Percentiles rank a stretch among this genome's conserved stretches.
phyloP scores from a whole-genome alignment of 1,140 invertebrate genomes.

The Melanaphis sacchari region DNA sequence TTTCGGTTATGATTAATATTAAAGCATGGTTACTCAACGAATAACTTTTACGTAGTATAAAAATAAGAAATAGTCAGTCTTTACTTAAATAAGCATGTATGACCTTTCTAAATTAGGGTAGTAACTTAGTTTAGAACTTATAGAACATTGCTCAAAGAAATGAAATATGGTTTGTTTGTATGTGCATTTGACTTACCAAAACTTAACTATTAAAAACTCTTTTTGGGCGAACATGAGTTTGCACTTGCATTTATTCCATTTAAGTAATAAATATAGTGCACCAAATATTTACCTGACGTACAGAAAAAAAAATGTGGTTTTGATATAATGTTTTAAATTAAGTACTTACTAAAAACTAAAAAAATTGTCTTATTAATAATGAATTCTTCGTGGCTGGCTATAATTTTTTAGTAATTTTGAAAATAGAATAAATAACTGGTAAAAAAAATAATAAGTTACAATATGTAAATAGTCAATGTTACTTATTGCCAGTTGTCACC shows the following conservation, averaged over 20 bases:
- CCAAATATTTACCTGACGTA: neutral
- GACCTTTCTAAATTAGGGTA: neutral
- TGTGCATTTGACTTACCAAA: neutral
- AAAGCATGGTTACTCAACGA: neutral
- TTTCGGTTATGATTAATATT: neutral
- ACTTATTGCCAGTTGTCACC: neutral
- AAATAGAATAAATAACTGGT: neutral
- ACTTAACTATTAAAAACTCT: neutral
- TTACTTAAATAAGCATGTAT: neutral
- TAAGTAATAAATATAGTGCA: neutral
- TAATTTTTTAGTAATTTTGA: neutral
- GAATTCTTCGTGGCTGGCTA: neutral
- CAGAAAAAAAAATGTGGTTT: neutral
- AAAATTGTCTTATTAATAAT: neutral
- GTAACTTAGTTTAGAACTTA: constrained; percentile 28
- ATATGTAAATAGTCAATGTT: no score
- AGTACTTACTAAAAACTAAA: neutral
- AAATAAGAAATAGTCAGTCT: constrained; percentile 7
- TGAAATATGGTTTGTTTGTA: constrained; percentile 25
- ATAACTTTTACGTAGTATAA: neutral
- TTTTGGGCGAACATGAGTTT: constrained; percentile 9
- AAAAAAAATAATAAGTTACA: neutral
- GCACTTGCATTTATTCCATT: constrained; percentile 18
- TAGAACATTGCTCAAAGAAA: constrained; percentile 20
- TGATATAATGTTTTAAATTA: neutral